Evolutionary conservation across 2,888 invertebrate genomes (phyloP), one percentile per base, ranked within the genome.

Genomic region (Drosophila longiperda): DNA sequence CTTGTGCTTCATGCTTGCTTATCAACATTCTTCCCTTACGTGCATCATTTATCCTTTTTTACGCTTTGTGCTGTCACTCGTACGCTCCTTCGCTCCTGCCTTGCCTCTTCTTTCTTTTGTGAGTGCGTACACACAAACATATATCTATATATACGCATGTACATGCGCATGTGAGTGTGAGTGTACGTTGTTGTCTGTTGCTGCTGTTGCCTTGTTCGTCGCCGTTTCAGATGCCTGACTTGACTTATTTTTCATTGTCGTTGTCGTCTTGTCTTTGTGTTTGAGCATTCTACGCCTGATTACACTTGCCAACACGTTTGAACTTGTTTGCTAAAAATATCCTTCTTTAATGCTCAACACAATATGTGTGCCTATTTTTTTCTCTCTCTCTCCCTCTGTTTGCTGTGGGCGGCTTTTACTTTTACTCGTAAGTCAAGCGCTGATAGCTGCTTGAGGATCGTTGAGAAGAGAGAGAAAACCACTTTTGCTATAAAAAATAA

Each of bases 211-310:
- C 82, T 78, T 74, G 82, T 57, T 70, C 67, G 45, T 45, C 26
- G 45, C 23, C 23, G 48, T 66, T 80, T 58, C 72, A 78, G 78
- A 62, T 76, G 78, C 82, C 75, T 83, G 90, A 86, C 85, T 90
- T 90, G 85, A 86, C 85, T 86, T 84, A 83, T 85, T 85, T 88
- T 84, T 86, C 81, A 76, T 90, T 86, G 89, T 90, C 89, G 89
- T 82, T 78, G 77, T 62, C 82, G 73, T 70, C 62, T 70, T 68
- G 68, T 82, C 90, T 90, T 86, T 90, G 85, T 90, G 90, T 86
- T 88, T 74, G 87, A 77, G 61, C 72, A 73, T 72, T 88, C 84
- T 81, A 68, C 71, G 89, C 83, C 64, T 72, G 90, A 90, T 86
- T 83, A 88, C 85, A 86, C 85, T 86, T 83, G 85, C 90, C 82